Conservation (phyloP, 2,797 vertebrate species). For the Furcifer pardalis region DNA sequence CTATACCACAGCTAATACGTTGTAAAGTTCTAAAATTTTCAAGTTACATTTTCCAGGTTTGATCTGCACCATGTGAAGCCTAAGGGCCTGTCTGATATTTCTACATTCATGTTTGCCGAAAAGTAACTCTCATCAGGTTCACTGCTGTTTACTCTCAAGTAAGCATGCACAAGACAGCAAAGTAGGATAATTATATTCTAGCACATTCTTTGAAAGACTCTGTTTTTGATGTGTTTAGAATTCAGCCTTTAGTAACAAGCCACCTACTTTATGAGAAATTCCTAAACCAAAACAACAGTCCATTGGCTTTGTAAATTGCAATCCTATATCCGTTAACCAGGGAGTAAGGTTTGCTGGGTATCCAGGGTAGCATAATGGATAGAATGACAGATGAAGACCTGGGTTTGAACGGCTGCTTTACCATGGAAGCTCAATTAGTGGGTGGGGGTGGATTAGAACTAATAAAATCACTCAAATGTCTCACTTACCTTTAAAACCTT, state of each 20-base stretch:
- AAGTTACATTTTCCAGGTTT: neutral
- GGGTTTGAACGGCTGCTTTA: too few relatives aligned
- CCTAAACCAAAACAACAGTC: neutral
- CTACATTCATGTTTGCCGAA: neutral
- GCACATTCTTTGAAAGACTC: neutral
- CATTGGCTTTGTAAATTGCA: neutral
- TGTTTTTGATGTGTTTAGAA: neutral
- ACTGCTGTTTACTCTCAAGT: neutral
- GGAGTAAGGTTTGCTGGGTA: neutral
- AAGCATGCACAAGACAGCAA: neutral
- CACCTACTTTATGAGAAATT: neutral
- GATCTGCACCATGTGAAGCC: neutral
- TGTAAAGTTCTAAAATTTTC: neutral
- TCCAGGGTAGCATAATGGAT: too few relatives aligned
- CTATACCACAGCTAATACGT: neutral
- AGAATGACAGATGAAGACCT: too few relatives aligned
- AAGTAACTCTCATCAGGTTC: neutral
- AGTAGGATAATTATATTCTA: neutral
- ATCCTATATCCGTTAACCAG: neutral
- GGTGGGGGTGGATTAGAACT: too few relatives aligned
- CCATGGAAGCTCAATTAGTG: too few relatives aligned
- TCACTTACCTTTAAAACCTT: too few relatives aligned
- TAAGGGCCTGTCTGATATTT: neutral
- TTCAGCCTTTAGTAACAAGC: neutral
- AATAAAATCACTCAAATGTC: too few relatives aligned